Evolutionary conservation across 2,797 vertebrate genomes (phyloP).

Genomic region (Spheniscus humboldti): DNA sequence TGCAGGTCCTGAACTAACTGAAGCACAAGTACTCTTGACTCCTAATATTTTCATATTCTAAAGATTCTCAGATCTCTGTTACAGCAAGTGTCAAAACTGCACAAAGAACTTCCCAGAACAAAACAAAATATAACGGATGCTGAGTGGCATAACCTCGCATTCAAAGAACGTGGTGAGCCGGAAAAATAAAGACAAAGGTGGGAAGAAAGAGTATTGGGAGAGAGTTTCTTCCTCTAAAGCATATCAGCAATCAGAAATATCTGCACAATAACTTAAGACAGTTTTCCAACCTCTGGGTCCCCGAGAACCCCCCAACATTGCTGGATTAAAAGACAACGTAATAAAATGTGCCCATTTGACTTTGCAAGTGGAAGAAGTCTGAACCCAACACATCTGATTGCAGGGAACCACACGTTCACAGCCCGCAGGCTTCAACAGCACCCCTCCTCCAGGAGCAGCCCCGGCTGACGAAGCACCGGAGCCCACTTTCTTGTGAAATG

Average conservation of each 20-base stretch:
- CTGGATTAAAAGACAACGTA: neutral
- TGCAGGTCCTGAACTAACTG: neutral
- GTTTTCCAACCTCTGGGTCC: neutral
- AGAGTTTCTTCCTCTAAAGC: neutral
- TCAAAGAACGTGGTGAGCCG: accelerated
- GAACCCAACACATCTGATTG: neutral
- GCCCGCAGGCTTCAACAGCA: neutral
- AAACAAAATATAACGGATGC: neutral
- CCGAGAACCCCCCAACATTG: neutral
- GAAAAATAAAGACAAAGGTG: neutral
- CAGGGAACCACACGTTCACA: neutral
- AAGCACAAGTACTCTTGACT: neutral
- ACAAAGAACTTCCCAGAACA: neutral
- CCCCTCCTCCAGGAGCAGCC: neutral
- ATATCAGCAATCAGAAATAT: neutral
- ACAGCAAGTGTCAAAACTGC: neutral
- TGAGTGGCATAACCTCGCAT: neutral
- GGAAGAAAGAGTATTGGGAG: neutral
- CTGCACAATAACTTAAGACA: too few relatives aligned
- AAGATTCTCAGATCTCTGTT: neutral
- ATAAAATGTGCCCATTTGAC: neutral
- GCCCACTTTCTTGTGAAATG: neutral
- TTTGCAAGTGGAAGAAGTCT: neutral
- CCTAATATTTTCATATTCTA: neutral
- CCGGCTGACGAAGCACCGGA: neutral